Percentiles rank a stretch among this genome's conserved stretches.
Conservation (phyloP, 2,888 invertebrate species). For the Spatulosminthurus flaviceps region DNA sequence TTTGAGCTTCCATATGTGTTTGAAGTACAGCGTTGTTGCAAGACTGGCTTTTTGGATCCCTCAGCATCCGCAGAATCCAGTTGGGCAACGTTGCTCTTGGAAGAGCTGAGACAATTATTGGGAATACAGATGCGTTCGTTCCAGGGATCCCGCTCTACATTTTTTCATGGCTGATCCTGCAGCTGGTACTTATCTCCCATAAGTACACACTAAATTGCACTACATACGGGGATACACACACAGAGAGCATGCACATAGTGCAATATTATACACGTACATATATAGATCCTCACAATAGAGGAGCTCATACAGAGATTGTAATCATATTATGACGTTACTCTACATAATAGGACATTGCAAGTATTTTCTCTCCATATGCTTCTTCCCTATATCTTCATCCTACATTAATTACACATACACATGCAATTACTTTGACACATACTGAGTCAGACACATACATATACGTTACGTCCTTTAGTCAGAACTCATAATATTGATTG, state of each 20-base stretch:
- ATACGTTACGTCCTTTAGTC: too few relatives aligned
- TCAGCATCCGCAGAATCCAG: not conserved
- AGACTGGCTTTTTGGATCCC: not conserved
- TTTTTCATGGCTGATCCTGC: conserved; percentile 31
- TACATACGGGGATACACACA: not conserved
- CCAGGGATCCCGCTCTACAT: conserved; percentile 47
- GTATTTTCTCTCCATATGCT: too few relatives aligned
- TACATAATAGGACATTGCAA: too few relatives aligned
- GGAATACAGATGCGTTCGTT: conserved; percentile 52
- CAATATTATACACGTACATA: too few relatives aligned
- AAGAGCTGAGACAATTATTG: conserved; percentile 46
- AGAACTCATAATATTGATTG: too few relatives aligned
- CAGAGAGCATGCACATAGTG: not conserved
- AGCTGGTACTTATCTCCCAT: conserved; percentile 35
- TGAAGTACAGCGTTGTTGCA: conserved; percentile 13
- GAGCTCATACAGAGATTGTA: too few relatives aligned
- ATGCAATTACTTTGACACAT: too few relatives aligned
- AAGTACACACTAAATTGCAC: not conserved
- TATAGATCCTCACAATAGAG: not conserved
- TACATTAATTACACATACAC: too few relatives aligned
- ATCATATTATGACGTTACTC: too few relatives aligned
- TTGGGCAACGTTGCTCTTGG: conserved; percentile 31
- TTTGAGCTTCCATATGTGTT: not conserved
- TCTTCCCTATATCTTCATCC: too few relatives aligned
- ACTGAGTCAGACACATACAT: too few relatives aligned